These are phyloP conservation scores for Heliconius cydno DNA, from an alignment of 2,888 invertebrate genomes.

Conservation along the genomic window DNA sequence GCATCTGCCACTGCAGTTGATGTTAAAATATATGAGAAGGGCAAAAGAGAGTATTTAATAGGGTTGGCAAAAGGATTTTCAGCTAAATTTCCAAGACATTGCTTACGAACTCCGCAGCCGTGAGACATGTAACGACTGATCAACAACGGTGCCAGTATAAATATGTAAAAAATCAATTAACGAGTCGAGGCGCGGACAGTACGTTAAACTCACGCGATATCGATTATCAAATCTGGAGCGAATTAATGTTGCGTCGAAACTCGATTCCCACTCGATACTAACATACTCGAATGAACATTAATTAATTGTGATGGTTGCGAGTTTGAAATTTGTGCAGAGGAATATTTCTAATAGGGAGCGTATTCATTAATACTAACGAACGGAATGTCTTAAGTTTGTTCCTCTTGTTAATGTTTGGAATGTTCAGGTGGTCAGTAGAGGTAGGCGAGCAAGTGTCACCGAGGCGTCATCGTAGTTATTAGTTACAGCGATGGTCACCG, in stretches of 20 bases:
- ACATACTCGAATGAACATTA: slow-evolving; percentile 5
- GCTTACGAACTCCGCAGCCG: no score
- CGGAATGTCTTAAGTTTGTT: no score
- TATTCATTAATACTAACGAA: no score
- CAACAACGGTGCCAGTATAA: not conserved
- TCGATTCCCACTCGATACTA: slow-evolving; percentile 2
- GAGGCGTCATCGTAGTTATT: not conserved
- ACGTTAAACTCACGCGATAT: slow-evolving; percentile 29
- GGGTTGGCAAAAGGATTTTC: no score
- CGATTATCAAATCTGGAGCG: slow-evolving; percentile 25
- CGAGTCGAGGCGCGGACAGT: slow-evolving; percentile 7
- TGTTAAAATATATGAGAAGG: no score
- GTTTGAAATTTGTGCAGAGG: not conserved
- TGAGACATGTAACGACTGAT: not conserved
- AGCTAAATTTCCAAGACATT: no score
- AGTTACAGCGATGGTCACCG: not conserved
- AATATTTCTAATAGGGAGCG: not conserved
- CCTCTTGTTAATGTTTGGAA: no score
- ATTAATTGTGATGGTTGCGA: not conserved
- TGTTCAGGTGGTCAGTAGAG: no score
- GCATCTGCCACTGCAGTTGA: no score
- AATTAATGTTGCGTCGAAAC: slow-evolving; percentile 19
- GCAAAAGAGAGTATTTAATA: no score
- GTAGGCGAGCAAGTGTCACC: no score
- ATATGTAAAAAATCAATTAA: slow-evolving; percentile 16